These are phyloP conservation scores for Battus philenor DNA, from an alignment of 1,140 invertebrate species.

Conservation along the genomic window DNA sequence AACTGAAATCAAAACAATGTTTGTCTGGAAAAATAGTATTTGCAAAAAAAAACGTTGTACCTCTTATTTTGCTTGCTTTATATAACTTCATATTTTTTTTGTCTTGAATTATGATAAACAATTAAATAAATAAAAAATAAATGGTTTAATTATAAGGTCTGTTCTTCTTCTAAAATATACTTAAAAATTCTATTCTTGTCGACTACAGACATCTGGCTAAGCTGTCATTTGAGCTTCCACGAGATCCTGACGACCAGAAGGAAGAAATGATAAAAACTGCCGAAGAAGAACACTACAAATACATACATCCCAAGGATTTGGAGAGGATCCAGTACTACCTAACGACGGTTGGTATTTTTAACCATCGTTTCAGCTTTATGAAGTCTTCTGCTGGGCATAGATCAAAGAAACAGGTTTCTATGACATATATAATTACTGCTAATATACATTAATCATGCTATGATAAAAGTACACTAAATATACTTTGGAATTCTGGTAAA, in stretches of 20 bases:
- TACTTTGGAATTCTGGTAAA: too few relatives aligned
- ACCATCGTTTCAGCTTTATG: too few relatives aligned
- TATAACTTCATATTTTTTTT: neutral
- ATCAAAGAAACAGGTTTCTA: too few relatives aligned
- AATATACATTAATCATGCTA: too few relatives aligned
- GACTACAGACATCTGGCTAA: constrained; percentile 39
- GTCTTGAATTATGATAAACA: too few relatives aligned
- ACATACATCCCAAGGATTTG: constrained; percentile 44
- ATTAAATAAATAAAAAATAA: too few relatives aligned
- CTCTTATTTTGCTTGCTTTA: neutral
- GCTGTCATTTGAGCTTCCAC: constrained; percentile 44
- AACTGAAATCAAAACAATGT: too few relatives aligned
- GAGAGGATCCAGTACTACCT: constrained; percentile 57
- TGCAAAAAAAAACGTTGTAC: neutral
- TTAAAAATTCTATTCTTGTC: neutral
- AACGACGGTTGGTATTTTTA: constrained; percentile 40
- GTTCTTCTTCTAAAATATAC: neutral
- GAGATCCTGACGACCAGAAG: constrained; percentile 57
- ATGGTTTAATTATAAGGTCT: neutral
- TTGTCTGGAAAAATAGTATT: too few relatives aligned
- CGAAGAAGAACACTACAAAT: constrained; percentile 52
- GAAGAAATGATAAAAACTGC: constrained; percentile 40
- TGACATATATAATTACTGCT: too few relatives aligned
- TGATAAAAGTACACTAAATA: too few relatives aligned
- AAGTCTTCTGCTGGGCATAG: too few relatives aligned